phyloP scores from a whole-genome alignment of 2,113 vertebrate species.

The Malurus elegans region DNA sequence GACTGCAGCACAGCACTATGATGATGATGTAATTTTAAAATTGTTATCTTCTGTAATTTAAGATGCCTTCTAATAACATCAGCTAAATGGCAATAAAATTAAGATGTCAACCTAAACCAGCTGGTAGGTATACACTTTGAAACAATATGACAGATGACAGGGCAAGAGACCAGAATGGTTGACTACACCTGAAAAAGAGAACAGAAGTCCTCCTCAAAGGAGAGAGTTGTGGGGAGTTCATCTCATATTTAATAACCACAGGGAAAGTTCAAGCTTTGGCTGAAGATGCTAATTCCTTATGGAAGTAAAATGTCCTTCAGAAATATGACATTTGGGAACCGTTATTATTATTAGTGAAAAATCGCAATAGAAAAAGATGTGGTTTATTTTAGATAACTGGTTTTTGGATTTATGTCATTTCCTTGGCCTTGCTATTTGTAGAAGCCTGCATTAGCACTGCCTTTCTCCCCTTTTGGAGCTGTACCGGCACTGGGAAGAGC shows the following conservation, averaged over 20 bases:
- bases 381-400: background rate
- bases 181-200: background rate
- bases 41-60: background rate
- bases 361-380: rapidly evolving
- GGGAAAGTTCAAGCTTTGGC: background rate
- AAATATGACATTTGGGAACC: background rate
- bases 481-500: background rate
- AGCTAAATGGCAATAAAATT: background rate
- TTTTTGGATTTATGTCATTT: background rate
- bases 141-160: background rate
- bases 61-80: background rate
- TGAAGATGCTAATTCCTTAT: background rate
- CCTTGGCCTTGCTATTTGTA: background rate
- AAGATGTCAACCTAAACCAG: background rate
- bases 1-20: background rate
- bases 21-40: background rate
- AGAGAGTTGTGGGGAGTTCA: background rate
- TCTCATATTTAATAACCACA: background rate
- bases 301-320: background rate
- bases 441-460: background rate
- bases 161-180: background rate
- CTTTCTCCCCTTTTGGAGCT: background rate
- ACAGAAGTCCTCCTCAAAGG: background rate
- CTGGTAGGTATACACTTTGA: background rate
- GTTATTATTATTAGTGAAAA: background rate